Conservation (phyloP, 2,797 vertebrate genomes). For the Phaenicophaeus curvirostris region DNA sequence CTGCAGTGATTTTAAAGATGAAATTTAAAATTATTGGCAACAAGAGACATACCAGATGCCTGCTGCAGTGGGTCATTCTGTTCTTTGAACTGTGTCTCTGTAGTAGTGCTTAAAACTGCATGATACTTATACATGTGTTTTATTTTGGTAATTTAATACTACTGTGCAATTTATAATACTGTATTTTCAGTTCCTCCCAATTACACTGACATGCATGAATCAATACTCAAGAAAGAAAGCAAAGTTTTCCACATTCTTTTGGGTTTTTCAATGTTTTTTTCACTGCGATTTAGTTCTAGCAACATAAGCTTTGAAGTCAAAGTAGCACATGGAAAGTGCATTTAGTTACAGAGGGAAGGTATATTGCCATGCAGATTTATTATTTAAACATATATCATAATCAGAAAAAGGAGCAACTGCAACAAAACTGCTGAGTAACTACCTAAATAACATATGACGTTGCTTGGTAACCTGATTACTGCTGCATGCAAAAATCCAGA, state of each 20-base stretch:
- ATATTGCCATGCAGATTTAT: background rate
- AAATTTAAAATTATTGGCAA: background rate
- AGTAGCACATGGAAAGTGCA: background rate
- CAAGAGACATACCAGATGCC: background rate
- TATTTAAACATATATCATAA: background rate
- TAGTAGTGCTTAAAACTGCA: background rate
- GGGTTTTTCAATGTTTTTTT: background rate
- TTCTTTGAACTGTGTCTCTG: background rate
- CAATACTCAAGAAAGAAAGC: background rate
- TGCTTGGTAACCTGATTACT: background rate
- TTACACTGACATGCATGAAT: background rate
- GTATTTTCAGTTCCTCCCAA: background rate
- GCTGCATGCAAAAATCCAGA: background rate
- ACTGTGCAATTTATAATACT: background rate
- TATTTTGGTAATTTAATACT: background rate
- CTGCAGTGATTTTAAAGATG: background rate
- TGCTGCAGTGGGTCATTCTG: background rate
- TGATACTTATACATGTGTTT: background rate
- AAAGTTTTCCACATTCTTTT: constrained; percentile 1
- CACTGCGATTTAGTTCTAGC: background rate
- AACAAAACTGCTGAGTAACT: background rate
- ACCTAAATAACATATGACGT: background rate
- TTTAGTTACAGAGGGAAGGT: background rate
- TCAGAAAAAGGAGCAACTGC: background rate
- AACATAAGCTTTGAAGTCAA: background rate